Conservation (phyloP, 2,797 vertebrate species). For the Syndactyla subalaris region DNA sequence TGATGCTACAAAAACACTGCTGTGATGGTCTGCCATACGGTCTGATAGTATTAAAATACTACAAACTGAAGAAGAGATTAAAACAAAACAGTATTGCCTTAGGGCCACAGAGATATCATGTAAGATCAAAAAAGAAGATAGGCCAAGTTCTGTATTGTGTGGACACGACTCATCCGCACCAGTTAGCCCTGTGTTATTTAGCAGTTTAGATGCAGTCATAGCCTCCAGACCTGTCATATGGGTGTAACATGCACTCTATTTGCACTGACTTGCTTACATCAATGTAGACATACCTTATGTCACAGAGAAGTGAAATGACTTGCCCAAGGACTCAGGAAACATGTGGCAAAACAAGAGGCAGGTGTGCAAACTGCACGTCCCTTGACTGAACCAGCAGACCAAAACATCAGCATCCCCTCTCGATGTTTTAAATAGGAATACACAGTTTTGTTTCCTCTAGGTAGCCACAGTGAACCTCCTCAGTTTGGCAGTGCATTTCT, state of each 20-base stretch:
- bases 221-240: background rate
- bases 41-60: background rate
- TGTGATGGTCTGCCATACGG: background rate
- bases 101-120: background rate
- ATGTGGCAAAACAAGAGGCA: background rate
- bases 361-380: background rate
- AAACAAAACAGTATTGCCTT: background rate
- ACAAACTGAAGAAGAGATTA: background rate
- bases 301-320: slow-evolving; percentile 2
- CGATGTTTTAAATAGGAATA: slow-evolving; percentile 40
- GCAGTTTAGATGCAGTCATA: background rate
- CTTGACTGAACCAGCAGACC: slow-evolving; percentile 15
- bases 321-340: background rate
- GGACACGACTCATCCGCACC: background rate
- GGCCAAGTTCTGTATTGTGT: background rate
- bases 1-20: background rate
- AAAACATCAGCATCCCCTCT: background rate
- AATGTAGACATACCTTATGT: background rate
- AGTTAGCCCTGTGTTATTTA: background rate
- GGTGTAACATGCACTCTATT: background rate
- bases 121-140: background rate
- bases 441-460: background rate
- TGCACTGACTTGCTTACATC: background rate
- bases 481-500: slow-evolving; percentile 18
- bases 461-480: background rate